Evolutionary conservation across 2,797 vertebrate genomes (phyloP).

Genomic region (Falco novaeseelandiae): DNA sequence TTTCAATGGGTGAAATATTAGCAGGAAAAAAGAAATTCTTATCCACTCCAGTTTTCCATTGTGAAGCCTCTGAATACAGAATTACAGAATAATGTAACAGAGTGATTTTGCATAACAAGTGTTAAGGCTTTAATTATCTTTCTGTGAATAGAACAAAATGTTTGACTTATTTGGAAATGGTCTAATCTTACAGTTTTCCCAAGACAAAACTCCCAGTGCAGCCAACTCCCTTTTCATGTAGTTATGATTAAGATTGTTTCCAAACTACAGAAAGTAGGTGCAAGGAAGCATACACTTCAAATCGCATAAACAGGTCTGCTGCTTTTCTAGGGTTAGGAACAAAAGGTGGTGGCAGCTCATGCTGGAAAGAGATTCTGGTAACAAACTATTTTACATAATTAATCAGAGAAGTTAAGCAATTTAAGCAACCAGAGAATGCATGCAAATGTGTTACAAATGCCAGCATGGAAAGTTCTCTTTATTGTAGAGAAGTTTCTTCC

Average conservation of each 20-base stretch:
- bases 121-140: slow-evolving; percentile 1
- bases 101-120: not conserved
- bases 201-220: not conserved
- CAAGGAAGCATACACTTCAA: not conserved
- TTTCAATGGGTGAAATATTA: not conserved
- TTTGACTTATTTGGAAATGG: slow-evolving; percentile 15
- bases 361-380: not conserved
- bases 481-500: not conserved
- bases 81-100: not conserved
- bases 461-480: not conserved
- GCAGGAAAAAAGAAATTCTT: not conserved
- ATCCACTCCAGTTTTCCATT: not conserved
- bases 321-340: not conserved
- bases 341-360: not conserved
- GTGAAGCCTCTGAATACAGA: not conserved
- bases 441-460: not conserved
- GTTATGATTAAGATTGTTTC: not conserved
- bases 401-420: not conserved
- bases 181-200: not conserved
- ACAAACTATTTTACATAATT: not conserved
- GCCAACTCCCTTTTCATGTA: slow-evolving; percentile 31
- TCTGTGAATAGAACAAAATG: not conserved
- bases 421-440: not conserved
- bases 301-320: not conserved
- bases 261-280: not conserved